Evolutionary conservation across 2,797 vertebrate genomes (phyloP).

Genomic region (Chelonia mydas): DNA sequence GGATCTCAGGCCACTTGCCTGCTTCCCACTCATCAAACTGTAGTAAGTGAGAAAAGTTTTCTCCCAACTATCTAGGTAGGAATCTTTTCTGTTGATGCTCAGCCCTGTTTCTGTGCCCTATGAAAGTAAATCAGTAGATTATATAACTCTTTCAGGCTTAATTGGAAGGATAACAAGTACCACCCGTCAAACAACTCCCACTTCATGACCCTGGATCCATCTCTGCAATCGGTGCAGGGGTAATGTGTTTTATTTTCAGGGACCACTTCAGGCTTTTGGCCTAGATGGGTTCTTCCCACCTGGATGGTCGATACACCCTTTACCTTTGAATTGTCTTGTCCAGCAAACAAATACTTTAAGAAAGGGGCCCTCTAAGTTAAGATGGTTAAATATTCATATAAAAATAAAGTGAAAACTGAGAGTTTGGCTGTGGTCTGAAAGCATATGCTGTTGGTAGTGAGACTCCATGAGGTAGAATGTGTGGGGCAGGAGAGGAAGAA

Average conservation of each 20-base stretch:
- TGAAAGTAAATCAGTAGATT: not conserved
- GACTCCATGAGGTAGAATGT: not conserved
- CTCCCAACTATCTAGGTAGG: not conserved
- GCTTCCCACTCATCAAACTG: not conserved
- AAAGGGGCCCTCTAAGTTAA: not conserved
- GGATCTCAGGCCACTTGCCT: not conserved
- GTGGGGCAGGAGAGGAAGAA: not conserved
- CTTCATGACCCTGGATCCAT: not conserved
- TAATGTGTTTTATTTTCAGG: not conserved
- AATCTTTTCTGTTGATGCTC: accelerated
- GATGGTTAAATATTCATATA: not conserved
- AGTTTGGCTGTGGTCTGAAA: not conserved
- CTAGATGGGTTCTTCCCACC: not conserved
- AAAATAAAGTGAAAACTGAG: not conserved
- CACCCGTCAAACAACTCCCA: accelerated
- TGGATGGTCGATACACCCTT: not conserved
- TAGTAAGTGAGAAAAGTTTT: not conserved
- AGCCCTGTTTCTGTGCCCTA: not conserved
- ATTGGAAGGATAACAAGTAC: not conserved
- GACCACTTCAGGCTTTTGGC: not conserved
- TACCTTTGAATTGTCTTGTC: not conserved
- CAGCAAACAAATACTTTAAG: not conserved
- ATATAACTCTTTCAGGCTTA: not conserved
- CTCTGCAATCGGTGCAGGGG: not conserved
- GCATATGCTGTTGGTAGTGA: not conserved